A percentile compares a stretch with the other conserved stretches of the same genome.
phyloP scores from a whole-genome alignment of 2,113 vertebrate genomes.

The Chaetodon trifascialis region DNA sequence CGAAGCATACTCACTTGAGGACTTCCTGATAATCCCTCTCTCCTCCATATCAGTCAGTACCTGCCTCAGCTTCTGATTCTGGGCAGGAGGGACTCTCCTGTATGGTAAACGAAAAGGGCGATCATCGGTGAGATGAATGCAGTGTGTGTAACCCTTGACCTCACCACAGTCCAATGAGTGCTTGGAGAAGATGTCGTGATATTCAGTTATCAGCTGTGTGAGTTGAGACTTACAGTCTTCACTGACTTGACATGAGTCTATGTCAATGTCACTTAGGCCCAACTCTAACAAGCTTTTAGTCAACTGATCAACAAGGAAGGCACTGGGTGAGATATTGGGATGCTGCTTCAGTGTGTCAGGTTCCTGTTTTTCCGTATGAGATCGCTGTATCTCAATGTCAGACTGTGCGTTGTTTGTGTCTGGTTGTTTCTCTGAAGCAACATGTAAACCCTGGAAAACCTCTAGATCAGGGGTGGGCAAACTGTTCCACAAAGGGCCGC shows the following conservation, averaged over 20 bases:
- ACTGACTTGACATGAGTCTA: background rate
- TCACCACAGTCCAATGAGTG: constrained; percentile 13
- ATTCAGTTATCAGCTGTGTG: background rate
- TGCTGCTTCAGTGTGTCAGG: background rate
- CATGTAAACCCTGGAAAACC: background rate
- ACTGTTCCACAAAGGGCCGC: too few species aligned
- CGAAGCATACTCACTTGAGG: constrained; percentile 12
- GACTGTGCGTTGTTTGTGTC: background rate
- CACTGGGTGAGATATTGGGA: background rate
- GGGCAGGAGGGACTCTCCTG: background rate
- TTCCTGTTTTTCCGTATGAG: too few species aligned
- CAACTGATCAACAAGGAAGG: background rate
- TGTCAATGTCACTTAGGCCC: background rate
- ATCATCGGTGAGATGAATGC: background rate
- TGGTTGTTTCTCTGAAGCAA: background rate
- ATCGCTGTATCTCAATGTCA: too few species aligned
- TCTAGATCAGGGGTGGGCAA: too few species aligned
- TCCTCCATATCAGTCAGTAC: constrained; percentile 42
- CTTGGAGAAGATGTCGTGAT: constrained; percentile 16
- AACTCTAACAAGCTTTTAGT: background rate
- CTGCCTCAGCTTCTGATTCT: constrained; percentile 21
- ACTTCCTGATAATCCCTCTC: constrained; percentile 23
- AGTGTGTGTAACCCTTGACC: background rate
- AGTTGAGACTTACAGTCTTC: background rate
- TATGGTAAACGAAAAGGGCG: constrained; percentile 2